Evolutionary conservation across 2,888 invertebrate species (phyloP), one percentile per base, ranked within the genome.

Genomic region (Actias luna): DNA sequence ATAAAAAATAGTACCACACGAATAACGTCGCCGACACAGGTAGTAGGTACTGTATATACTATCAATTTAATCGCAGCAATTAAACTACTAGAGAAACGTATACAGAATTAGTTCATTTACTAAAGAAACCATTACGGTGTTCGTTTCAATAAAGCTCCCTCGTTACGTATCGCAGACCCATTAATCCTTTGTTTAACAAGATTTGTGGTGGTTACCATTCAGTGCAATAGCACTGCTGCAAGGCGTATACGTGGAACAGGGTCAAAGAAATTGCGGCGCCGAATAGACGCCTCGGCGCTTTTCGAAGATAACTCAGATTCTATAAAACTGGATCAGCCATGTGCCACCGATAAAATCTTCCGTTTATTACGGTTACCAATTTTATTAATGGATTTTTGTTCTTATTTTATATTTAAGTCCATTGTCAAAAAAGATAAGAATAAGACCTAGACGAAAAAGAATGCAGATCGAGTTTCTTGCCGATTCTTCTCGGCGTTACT

Each of bases 241-340:
- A 59, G 35, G 59, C 50, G 46, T 36, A 39, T 61, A 57, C 31
- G 61, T 58, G 42, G 63, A 52, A 59, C 55, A 60, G 66, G 69
- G 69, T 67, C 69, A 66, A 60, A 64, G 67, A 63, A 68, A 65
- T 59, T 62, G 46, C 58, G 73, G 73, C 73, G 73, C 73, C 73
- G 50, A 39, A 50, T 61, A 29, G 60, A 35, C 59, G 65, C 36
- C 25, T 55, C 50, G 58, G 60, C 58, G 61, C 55, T 62, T 62
- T 39, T 39, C 58, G 58, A 62, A 61, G 39, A 61, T 55, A 33
- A 57, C 29, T 33, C 16, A 57, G 31, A 39, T 22, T 55, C 16
- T 27, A 25, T 27, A n/a, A 33, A 58, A 16, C 57, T 58, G 42
- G 61, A 61, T 62, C 16, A 31, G 39, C 18, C 29, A 10, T 50